Evolutionary conservation across 2,797 vertebrate species (phyloP).

Genomic region (Chelonia mydas): DNA sequence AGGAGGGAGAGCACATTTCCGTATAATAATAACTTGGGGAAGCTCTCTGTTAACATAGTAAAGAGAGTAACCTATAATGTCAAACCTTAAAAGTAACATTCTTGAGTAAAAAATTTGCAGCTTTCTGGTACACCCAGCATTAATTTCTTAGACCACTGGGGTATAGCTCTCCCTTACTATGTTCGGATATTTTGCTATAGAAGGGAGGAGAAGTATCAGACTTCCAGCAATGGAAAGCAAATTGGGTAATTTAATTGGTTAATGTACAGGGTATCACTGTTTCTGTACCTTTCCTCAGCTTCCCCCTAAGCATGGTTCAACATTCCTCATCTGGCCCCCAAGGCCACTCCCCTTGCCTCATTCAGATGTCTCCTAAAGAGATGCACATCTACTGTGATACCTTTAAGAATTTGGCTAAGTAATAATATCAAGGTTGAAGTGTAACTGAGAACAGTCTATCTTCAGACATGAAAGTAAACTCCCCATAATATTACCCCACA

Average conservation of each 20-base stretch:
- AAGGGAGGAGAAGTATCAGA: not conserved
- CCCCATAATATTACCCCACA: not conserved
- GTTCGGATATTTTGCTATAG: not conserved
- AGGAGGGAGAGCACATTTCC: slow-evolving; percentile 9
- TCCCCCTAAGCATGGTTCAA: not conserved
- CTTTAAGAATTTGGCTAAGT: not conserved
- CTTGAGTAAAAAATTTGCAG: not conserved
- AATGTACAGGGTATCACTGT: not conserved
- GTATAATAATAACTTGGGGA: slow-evolving; percentile 19
- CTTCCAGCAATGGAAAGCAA: not conserved
- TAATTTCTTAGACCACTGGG: not conserved
- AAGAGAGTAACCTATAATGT: slow-evolving; percentile 14
- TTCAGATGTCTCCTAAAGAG: not conserved
- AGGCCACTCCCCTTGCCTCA: not conserved
- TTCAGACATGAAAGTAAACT: not conserved
- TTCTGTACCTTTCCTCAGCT: not conserved
- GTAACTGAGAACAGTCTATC: not conserved
- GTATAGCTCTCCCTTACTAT: not conserved
- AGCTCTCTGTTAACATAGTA: slow-evolving; percentile 26
- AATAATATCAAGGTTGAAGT: not conserved
- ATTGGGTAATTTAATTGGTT: not conserved
- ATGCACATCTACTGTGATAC: not conserved
- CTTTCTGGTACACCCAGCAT: not conserved
- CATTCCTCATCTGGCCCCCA: not conserved
- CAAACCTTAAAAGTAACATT: not conserved